These are phyloP conservation scores for Glyptemys insculpta DNA, from an alignment of 2,797 vertebrate species.

Conservation along the genomic window DNA sequence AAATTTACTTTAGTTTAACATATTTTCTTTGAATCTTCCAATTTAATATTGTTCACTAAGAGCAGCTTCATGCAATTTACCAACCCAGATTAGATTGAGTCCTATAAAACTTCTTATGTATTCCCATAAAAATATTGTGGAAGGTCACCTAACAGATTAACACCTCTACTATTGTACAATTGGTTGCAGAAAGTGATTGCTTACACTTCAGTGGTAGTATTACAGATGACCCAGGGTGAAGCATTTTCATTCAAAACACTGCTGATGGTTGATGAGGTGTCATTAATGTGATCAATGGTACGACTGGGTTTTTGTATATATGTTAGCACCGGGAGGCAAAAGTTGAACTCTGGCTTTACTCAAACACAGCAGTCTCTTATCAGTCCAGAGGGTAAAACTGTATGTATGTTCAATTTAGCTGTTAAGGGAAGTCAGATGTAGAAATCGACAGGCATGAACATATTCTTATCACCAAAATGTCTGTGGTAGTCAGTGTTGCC, in stretches of 20 bases:
- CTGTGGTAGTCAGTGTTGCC: background rate
- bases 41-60: background rate
- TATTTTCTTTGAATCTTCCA: background rate
- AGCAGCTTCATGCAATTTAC: slow-evolving; percentile 15
- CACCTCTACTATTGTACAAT: slow-evolving; percentile 27
- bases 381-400: background rate
- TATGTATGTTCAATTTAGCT: background rate
- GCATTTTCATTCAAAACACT: background rate
- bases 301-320: background rate
- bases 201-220: background rate
- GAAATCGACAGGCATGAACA: background rate
- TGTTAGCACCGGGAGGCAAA: background rate
- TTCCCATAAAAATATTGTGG: slow-evolving; percentile 7
- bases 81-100: background rate
- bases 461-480: background rate
- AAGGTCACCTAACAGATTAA: slow-evolving; percentile 18
- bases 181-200: slow-evolving; percentile 46
- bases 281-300: background rate
- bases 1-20: background rate
- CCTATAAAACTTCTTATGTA: slow-evolving; percentile 29
- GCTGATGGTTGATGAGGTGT: slow-evolving; percentile 1
- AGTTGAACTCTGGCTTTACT: slow-evolving; percentile 1
- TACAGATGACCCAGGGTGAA: slow-evolving; percentile 24
- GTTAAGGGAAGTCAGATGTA: background rate
- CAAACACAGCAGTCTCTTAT: background rate